Evolutionary conservation across 2,113 vertebrate species (phyloP).

Genomic region (Grammomys surdaster): DNA sequence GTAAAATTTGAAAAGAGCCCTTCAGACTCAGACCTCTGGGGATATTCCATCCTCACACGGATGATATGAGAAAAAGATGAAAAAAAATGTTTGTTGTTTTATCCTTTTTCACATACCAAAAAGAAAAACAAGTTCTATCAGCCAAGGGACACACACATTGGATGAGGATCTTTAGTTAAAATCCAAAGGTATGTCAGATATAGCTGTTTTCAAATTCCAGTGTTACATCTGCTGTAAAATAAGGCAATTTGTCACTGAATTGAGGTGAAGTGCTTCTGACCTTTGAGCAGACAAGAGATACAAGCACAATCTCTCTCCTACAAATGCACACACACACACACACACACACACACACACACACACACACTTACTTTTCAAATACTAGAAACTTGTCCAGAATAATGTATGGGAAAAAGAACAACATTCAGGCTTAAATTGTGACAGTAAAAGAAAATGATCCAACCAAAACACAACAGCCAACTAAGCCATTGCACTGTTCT

Average conservation of each 20-base stretch:
- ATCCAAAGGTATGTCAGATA: slow-evolving; percentile 18
- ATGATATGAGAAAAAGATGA: slow-evolving; percentile 45
- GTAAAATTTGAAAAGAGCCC: slow-evolving; percentile 73
- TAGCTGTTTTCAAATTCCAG: slow-evolving; percentile 66
- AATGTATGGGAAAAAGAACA: slow-evolving; percentile 56
- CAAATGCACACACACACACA: background rate
- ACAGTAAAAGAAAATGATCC: slow-evolving; percentile 73
- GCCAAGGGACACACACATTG: background rate
- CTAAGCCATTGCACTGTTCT: slow-evolving; percentile 81
- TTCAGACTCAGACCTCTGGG: slow-evolving; percentile 57
- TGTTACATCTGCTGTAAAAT: slow-evolving; percentile 77
- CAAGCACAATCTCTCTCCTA: background rate
- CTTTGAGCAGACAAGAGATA: slow-evolving; percentile 59
- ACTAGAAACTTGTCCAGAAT: background rate
- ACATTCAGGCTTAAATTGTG: slow-evolving; percentile 56
- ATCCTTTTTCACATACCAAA: background rate
- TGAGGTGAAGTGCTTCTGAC: slow-evolving; percentile 71
- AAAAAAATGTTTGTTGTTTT: slow-evolving; percentile 49
- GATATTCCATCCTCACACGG: slow-evolving; percentile 62
- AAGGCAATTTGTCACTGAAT: slow-evolving; percentile 81
- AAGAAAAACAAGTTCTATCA: background rate
- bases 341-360: background rate
- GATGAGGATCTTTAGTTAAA: slow-evolving; percentile 62
- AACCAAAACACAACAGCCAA: slow-evolving; percentile 72
- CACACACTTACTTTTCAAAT: slow-evolving; percentile 22